These are phyloP conservation scores for Clarias macrocephalus DNA, from an alignment of 2,113 vertebrate genomes.

Conservation along the genomic window DNA sequence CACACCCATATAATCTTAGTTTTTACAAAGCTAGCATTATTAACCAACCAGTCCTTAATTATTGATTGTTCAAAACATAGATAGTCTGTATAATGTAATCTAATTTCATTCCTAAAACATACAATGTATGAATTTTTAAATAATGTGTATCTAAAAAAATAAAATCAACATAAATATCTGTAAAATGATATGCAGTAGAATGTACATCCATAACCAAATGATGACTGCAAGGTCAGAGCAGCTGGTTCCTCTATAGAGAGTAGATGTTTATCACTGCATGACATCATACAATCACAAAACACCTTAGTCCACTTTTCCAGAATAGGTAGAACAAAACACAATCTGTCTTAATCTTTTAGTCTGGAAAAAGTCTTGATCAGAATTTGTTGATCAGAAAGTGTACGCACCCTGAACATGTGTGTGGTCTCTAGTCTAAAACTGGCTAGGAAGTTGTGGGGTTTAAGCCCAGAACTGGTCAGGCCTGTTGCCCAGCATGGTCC, in stretches of 20 bases:
- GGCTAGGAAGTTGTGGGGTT: conserved; percentile 40
- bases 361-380: no score
- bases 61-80: neutral
- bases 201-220: no score
- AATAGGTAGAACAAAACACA: no score
- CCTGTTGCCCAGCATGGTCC: conserved; percentile 48
- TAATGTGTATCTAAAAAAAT: no score
- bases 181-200: no score
- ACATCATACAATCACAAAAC: no score
- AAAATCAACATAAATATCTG: no score
- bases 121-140: neutral
- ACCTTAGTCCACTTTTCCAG: no score
- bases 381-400: neutral
- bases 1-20: neutral
- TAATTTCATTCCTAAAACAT: neutral
- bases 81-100: neutral
- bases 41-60: neutral
- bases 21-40: neutral
- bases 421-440: conserved; percentile 30
- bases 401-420: neutral
- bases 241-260: no score
- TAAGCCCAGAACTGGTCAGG: conserved; percentile 40
- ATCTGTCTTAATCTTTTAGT: no score
- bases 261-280: no score
- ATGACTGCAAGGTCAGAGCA: no score